Base-by-base conservation (phyloP, 2,888 invertebrate species). In the Eupithecia pulchellata region DNA sequence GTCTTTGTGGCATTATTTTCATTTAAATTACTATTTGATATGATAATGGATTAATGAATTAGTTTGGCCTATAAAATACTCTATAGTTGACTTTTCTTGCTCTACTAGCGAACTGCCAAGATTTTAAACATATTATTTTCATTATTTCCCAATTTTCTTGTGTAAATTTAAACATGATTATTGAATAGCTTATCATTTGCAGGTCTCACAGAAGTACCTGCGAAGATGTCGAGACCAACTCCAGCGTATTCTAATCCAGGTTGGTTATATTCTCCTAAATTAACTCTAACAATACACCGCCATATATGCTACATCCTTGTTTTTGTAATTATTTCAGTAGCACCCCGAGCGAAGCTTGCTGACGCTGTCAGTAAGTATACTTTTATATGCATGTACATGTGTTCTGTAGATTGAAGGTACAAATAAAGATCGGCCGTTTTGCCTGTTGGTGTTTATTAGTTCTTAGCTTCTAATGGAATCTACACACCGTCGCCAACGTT, bases 361-460 rank as follows among this genome's bases (percentile, higher is more conserved):
- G 78, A 77, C 8, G 52, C 73, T 27, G 58, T 71, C 66, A 78
- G 84, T 84, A 80, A 84, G 83, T 84, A 79, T n/a, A 52, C 20
- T 20, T 60, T 14, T n/a, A 9, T 55, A 36, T 62, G 60, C 58
- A 11, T 32, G 30, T n/a, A n/a, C n/a, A n/a, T n/a, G 58, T 36
- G 32, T 32, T 60, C 29, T 17, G 27, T 57, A 30, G 58, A n/a
- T 58, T 6, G 17, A 60, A 60, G 3, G 32, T 60, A 60, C 29
- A 32, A 20, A 29, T 57, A 14, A 29, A 2, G 57, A 29, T 29
- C 17, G 29, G 27, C 17, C 17, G 6, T 57, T 20, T 57, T 20
- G 27, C 27, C 57, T 57, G 29, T 57, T 57, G 29, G 27, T 55
- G 55, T 27, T 27, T 27, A 14, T 27, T 27, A 14, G 5, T 57